Evolutionary conservation across 2,113 vertebrate species (phyloP).

Genomic region (Chascanopsetta lugubris): DNA sequence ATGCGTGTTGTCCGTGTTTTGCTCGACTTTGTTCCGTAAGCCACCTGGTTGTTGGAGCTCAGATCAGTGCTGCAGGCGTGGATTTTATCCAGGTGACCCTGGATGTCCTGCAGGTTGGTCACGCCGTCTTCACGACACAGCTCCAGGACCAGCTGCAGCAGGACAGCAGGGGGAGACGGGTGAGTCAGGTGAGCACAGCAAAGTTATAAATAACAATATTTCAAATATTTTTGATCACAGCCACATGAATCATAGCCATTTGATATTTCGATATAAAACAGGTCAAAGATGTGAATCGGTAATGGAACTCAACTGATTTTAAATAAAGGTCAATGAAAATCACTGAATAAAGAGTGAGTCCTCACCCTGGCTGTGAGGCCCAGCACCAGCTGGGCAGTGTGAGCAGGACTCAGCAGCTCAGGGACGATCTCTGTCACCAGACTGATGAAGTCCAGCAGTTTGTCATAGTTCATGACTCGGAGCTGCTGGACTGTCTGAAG

Average conservation of each 20-base stretch:
- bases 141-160: conserved; percentile 64
- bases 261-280: too few relatives aligned
- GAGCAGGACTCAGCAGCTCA: conserved; percentile 73
- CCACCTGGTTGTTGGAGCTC: conserved; percentile 46
- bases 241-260: too few relatives aligned
- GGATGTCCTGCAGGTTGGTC: conserved; percentile 57
- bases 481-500: conserved; percentile 70
- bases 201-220: background rate
- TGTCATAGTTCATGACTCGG: conserved; percentile 73
- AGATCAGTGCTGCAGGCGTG: conserved; percentile 53
- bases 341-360: too few relatives aligned
- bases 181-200: background rate
- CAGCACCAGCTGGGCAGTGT: conserved; percentile 78
- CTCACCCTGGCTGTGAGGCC: conserved; percentile 82
- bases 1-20: background rate
- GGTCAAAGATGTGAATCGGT: too few relatives aligned
- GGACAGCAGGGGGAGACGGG: background rate
- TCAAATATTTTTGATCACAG: too few relatives aligned
- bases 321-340: too few relatives aligned
- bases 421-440: conserved; percentile 71
- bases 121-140: conserved; percentile 58
- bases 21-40: background rate
- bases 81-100: conserved; percentile 69
- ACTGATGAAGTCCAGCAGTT: conserved; percentile 76
- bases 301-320: too few relatives aligned